Conservation (phyloP, 2,113 vertebrate species). For the Damaliscus lunatus region DNA sequence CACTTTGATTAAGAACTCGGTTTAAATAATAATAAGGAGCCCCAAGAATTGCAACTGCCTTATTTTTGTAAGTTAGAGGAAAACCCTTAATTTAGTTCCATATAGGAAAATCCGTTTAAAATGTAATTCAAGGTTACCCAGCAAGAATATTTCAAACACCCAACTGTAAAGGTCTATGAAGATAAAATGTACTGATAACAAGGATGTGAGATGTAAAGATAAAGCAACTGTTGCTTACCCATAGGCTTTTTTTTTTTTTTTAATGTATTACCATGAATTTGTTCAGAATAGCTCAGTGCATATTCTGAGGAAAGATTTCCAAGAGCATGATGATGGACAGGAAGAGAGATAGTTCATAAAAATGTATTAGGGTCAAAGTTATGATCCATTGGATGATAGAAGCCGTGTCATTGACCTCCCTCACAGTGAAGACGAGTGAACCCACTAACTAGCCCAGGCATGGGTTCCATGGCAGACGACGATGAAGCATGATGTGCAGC, state of each 20-base stretch:
- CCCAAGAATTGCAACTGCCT: neutral
- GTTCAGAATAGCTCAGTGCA: neutral
- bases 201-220: neutral
- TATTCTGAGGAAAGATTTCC: neutral
- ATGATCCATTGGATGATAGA: neutral
- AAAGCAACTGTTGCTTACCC: neutral
- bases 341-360: neutral
- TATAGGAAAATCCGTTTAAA: neutral
- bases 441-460: rapidly evolving
- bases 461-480: neutral
- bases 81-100: neutral
- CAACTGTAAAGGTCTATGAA: neutral
- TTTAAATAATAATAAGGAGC: neutral
- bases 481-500: too few species aligned
- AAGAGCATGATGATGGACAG: neutral
- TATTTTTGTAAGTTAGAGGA: neutral
- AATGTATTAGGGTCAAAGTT: neutral
- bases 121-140: neutral
- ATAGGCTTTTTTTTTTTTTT: neutral
- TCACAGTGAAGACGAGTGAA: neutral
- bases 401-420: rapidly evolving
- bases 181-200: neutral
- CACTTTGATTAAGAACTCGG: neutral
- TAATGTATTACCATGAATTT: neutral
- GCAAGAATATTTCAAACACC: neutral